phyloP scores from a whole-genome alignment of 2,797 vertebrate genomes.

The Scolopax bukidnonensis region DNA sequence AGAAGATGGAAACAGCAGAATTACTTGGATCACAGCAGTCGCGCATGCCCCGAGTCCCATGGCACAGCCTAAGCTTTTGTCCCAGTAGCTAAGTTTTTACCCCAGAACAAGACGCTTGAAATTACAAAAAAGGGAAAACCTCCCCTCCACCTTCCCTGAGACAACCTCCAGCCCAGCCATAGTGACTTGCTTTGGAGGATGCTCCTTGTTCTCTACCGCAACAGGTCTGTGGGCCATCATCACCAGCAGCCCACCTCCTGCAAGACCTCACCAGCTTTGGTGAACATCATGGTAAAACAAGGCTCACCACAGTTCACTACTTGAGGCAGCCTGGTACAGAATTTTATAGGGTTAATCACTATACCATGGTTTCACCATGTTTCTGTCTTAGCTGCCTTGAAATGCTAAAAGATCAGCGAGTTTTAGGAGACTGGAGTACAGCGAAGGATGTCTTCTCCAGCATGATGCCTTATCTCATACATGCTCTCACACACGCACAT shows the following conservation, averaged over 20 bases:
- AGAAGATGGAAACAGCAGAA: not conserved
- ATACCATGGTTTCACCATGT: accelerated
- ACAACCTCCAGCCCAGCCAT: not conserved
- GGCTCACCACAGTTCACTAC: accelerated
- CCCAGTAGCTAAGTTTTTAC: not conserved
- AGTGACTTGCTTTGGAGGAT: not conserved
- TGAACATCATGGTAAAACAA: accelerated
- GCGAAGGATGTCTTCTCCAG: not conserved
- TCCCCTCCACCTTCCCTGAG: not conserved
- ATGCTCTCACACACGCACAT: no score
- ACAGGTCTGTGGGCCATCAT: accelerated
- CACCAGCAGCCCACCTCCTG: not conserved
- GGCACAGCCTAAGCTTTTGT: not conserved
- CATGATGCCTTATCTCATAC: accelerated
- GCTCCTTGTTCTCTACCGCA: not conserved
- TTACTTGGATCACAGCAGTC: not conserved
- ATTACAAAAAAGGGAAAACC: not conserved
- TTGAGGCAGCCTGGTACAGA: not conserved
- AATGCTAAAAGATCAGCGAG: not conserved
- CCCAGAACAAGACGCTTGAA: accelerated
- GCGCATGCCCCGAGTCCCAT: accelerated
- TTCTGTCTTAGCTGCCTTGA: not conserved
- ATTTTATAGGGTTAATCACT: not conserved
- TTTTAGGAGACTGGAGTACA: not conserved
- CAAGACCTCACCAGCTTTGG: not conserved